Conservation (phyloP, 2,113 vertebrate species). For the Bombycilla garrulus region DNA sequence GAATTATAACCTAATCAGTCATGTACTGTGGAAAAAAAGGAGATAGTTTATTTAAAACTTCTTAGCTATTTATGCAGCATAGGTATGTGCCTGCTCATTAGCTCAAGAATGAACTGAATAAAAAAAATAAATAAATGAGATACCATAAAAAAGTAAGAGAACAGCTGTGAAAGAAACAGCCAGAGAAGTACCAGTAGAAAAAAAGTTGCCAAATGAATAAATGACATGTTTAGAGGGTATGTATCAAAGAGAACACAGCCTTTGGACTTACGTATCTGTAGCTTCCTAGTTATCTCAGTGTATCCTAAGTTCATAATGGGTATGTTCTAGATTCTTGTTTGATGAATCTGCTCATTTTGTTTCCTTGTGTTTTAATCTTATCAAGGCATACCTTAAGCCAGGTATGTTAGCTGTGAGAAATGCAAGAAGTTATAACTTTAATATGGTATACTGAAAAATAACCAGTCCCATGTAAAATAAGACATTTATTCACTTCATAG, state of each 20-base stretch:
- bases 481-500: background rate
- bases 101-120: background rate
- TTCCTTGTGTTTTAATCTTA: background rate
- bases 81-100: background rate
- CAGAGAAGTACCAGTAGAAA: background rate
- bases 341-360: background rate
- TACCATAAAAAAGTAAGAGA: background rate
- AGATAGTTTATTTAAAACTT: background rate
- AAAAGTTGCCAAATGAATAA: background rate
- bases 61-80: background rate
- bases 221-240: rapidly evolving
- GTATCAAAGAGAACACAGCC: background rate
- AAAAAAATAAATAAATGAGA: background rate
- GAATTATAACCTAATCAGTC: background rate
- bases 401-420: background rate
- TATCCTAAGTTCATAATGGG: background rate
- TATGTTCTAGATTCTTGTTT: background rate
- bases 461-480: background rate
- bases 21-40: background rate
- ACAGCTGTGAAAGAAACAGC: background rate
- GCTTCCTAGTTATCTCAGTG: background rate
- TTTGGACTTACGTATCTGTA: background rate
- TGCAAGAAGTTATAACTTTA: background rate
- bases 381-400: background rate
- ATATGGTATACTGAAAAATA: background rate